A percentile compares a stretch with the other conserved stretches of the same genome.
These are phyloP conservation scores for Actias luna DNA, from an alignment of 2,888 invertebrate genomes.

Conservation along the genomic window DNA sequence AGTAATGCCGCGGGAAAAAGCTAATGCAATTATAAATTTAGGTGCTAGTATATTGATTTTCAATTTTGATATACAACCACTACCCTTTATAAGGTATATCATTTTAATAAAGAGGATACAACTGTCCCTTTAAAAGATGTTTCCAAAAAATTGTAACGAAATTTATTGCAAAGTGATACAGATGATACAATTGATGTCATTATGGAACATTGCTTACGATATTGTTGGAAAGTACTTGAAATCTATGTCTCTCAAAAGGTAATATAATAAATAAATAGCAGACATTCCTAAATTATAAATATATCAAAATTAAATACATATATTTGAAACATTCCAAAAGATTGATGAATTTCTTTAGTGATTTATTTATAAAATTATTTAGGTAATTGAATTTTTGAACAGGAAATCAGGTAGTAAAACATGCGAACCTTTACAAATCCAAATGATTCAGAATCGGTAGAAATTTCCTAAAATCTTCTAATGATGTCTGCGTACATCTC, in stretches of 20 bases:
- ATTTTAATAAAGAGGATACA: background rate
- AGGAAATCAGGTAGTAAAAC: background rate
- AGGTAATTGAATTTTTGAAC: background rate
- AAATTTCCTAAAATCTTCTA: conserved; percentile 24
- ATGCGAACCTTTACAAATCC: background rate
- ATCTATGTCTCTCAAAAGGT: too few relatives aligned
- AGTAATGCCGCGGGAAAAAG: too few relatives aligned
- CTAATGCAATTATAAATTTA: background rate
- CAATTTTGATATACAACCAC: background rate
- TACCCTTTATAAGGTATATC: background rate
- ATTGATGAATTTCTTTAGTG: background rate
- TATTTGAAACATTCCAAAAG: background rate
- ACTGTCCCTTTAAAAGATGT: too few relatives aligned
- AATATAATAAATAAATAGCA: too few relatives aligned
- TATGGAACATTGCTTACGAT: too few relatives aligned
- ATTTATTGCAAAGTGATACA: background rate
- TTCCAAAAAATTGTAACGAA: background rate
- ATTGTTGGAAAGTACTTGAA: too few relatives aligned
- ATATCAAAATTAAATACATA: background rate
- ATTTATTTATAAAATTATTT: background rate
- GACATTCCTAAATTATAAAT: background rate
- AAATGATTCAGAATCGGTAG: background rate
- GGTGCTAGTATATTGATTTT: background rate
- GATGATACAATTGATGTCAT: background rate
- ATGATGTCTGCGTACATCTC: conserved; percentile 31